Evolutionary conservation across 2,797 vertebrate species (phyloP).

Genomic region (Octomys mimax): DNA sequence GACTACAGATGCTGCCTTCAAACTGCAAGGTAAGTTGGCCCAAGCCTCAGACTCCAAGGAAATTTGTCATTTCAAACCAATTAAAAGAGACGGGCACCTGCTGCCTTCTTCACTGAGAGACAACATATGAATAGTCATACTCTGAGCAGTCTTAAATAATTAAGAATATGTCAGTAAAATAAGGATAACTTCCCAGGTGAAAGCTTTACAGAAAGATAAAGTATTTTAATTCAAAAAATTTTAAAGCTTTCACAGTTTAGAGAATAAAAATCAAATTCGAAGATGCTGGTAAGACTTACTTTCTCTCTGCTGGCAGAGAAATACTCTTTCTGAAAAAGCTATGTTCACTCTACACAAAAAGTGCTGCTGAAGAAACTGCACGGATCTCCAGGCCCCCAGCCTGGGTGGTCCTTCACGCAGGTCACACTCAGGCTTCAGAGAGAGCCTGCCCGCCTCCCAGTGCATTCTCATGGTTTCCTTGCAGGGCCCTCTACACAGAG

Average conservation of each 20-base stretch:
- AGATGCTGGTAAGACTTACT: not conserved
- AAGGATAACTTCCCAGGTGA: not conserved
- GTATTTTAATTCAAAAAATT: constrained; percentile 6
- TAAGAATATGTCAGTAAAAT: not conserved
- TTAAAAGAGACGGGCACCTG: not conserved
- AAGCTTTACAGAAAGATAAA: constrained; percentile 13
- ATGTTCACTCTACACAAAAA: not conserved
- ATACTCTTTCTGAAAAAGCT: constrained; percentile 11
- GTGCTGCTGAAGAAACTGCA: not conserved
- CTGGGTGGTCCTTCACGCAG: not conserved
- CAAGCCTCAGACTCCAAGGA: not conserved
- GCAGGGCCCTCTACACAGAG: not conserved
- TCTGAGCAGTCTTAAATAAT: not conserved
- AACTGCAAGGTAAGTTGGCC: not conserved
- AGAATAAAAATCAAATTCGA: constrained; percentile 50
- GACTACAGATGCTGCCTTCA: not conserved
- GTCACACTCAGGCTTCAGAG: not conserved
- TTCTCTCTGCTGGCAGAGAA: constrained; percentile 5
- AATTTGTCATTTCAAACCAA: constrained; percentile 35
- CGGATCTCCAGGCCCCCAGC: not conserved
- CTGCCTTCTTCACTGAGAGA: not conserved
- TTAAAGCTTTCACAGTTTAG: not conserved
- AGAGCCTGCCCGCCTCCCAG: not conserved
- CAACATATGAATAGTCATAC: not conserved
- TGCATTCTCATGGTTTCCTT: not conserved